Base-by-base conservation (phyloP, 2,888 invertebrate genomes). In the Chloroclysta siterata region DNA sequence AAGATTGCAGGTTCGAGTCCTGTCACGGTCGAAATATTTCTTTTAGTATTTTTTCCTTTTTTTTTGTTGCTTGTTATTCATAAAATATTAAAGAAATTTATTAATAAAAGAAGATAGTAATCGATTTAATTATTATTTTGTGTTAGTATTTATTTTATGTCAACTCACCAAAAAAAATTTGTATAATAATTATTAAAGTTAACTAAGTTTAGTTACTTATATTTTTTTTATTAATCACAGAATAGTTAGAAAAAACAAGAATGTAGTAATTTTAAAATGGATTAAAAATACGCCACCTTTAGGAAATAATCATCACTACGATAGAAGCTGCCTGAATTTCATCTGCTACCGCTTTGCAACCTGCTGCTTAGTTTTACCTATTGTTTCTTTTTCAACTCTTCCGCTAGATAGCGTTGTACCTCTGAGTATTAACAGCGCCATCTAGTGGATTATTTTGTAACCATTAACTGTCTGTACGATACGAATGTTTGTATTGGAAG, bases 1-100 rank as follows among this genome's bases (percentile, higher is more conserved):
- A 94, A 94, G 94, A 94, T 94, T 94, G 94, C 94, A 94, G 94
- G 94, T 95, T 95, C 94, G 94, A 95, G 94, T 94, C 94, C 94
- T 94, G 94, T 94, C 94, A 94, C 94, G 94, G 94, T 94, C 94
- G 94, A 66, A 66, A 2, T 0, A 11, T 3, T 17, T 46, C 13
- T 8, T 50, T 56, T 54, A 22, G n/a, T 29, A 44, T 42, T 50
- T 17, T 11, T 36, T 42, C 10, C 42, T 54, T 54, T 42, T 4
- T 28, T 39, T 39, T 8, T 39, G 11, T 11, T 39, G 11, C 10
- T 39, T 39, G 2, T 36, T 11, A 11, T 39, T 10, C 11, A 39
- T 11, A 8, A 8, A 33, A 33, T 8, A 6, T 33, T 6, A 5
- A 5, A 0, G 8, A 6, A 33, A 8, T 33, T 33, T 33, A 33